These are phyloP conservation scores for Proisotoma minuta DNA, from an alignment of 2,888 invertebrate species.

Conservation along the genomic window DNA sequence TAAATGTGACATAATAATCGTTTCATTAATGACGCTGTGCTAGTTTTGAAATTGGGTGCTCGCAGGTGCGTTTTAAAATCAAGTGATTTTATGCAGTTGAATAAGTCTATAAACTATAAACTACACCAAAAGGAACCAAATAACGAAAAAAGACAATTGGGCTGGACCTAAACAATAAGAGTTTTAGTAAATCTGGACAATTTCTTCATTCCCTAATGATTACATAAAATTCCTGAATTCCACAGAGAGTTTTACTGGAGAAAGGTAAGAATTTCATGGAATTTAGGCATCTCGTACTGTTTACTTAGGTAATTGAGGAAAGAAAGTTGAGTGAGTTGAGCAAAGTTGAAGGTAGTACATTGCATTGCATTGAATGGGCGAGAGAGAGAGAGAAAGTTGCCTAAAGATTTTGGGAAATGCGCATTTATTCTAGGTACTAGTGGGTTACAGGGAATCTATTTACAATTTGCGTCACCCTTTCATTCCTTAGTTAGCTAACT, in stretches of 20 bases:
- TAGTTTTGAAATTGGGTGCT: too few species aligned
- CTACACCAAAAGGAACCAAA: neutral
- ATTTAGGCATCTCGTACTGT: neutral
- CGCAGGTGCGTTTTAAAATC: too few species aligned
- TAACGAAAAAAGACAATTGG: neutral
- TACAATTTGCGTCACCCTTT: slow-evolving; percentile 1
- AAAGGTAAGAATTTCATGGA: too few species aligned
- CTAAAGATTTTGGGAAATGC: neutral
- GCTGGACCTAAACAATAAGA: too few species aligned
- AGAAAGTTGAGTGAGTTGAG: neutral
- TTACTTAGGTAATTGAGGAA: neutral
- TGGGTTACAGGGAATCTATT: neutral
- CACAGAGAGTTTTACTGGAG: too few species aligned
- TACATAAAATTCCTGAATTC: too few species aligned
- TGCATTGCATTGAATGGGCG: neutral
- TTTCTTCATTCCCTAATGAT: too few species aligned
- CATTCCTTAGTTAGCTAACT: neutral
- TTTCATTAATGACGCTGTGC: too few species aligned
- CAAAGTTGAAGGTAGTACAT: neutral
- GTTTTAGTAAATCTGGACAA: too few species aligned
- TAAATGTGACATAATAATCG: too few species aligned
- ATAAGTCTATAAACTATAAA: too few species aligned
- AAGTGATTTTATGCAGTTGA: too few species aligned
- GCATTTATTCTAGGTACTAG: neutral
- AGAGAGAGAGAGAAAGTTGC: neutral